phyloP scores from a whole-genome alignment of 2,888 invertebrate genomes.

The Tipula helvola region DNA sequence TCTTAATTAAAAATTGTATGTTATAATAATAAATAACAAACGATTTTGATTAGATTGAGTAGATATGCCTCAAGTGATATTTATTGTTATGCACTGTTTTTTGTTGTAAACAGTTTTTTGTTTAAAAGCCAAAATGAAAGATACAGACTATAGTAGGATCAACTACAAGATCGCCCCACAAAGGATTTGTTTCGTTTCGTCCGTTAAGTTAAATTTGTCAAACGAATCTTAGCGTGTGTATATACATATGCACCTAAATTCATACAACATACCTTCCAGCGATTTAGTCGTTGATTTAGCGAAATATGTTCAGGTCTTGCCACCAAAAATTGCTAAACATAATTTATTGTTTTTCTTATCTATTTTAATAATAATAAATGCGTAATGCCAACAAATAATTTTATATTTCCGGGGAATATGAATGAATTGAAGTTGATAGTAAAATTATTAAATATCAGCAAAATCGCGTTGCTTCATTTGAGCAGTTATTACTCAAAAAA shows the following conservation, averaged over 20 bases:
- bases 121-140: too few relatives aligned
- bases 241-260: too few relatives aligned
- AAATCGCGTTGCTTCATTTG: neutral
- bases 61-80: neutral
- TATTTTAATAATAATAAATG: neutral
- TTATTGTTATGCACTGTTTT: neutral
- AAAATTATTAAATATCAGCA: neutral
- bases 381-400: neutral
- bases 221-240: too few relatives aligned
- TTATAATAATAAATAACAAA: neutral
- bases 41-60: neutral
- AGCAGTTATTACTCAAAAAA: neutral
- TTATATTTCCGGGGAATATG: neutral
- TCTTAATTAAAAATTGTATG: neutral
- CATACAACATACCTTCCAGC: too few relatives aligned
- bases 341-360: neutral
- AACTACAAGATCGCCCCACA: too few relatives aligned
- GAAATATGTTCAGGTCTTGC: too few relatives aligned
- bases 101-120: neutral
- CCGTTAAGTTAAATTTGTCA: too few relatives aligned
- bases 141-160: too few relatives aligned
- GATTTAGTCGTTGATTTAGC: too few relatives aligned
- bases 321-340: neutral
- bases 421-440: neutral
- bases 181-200: too few relatives aligned